Evolutionary conservation across 2,797 vertebrate genomes (phyloP).

Genomic region (Melanotaenia parkinsoni): DNA sequence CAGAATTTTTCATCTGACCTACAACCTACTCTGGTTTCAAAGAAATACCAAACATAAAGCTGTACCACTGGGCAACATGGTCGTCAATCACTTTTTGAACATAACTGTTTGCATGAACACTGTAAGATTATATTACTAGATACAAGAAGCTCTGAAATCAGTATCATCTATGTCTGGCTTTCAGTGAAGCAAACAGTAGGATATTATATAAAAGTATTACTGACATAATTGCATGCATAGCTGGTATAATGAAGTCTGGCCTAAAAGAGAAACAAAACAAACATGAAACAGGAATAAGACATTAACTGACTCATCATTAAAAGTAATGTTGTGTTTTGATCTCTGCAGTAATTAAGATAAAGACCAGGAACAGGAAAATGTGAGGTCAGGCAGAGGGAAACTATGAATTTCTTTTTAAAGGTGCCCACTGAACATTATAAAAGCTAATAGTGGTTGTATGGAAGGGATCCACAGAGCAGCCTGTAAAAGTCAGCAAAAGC

Average conservation of each 20-base stretch:
- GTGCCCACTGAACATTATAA: conserved; percentile 12
- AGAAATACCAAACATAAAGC: conserved; percentile 17
- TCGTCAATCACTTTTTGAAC: conserved; percentile 23
- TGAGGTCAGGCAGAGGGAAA: conserved; percentile 14
- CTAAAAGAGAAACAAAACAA: conserved; percentile 1
- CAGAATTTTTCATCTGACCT: conserved; percentile 1
- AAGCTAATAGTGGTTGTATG: background rate
- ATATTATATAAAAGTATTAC: conserved; percentile 2
- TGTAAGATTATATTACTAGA: background rate
- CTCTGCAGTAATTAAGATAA: conserved; percentile 22
- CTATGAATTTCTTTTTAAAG: conserved; percentile 1
- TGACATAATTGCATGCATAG: background rate
- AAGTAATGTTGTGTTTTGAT: conserved; percentile 32
- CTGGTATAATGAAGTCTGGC: conserved; percentile 18
- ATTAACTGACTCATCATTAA: conserved; percentile 10
- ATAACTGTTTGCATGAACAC: conserved; percentile 5
- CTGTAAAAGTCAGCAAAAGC: conserved; percentile 5
- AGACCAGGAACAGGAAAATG: conserved; percentile 31
- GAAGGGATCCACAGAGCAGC: conserved; percentile 5
- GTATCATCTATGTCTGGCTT: background rate
- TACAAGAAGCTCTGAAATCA: background rate
- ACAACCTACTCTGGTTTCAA: conserved; percentile 24
- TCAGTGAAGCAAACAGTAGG: background rate
- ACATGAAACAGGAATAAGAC: background rate
- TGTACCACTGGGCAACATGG: conserved; percentile 1